Evolutionary conservation across 2,888 invertebrate species (phyloP).

Genomic region (Spodoptera exigua): DNA sequence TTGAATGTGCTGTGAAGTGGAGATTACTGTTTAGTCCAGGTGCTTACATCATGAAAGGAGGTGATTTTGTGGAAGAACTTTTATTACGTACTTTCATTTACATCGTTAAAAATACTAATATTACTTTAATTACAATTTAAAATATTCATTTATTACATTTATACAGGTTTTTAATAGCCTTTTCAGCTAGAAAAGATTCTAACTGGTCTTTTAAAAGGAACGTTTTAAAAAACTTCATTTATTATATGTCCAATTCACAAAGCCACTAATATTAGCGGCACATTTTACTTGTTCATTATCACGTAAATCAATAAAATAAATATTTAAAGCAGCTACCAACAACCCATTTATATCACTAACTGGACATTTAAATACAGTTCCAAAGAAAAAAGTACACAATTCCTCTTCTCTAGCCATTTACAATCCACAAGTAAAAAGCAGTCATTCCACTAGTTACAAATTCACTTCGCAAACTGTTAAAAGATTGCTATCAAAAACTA

Average conservation of each 20-base stretch:
- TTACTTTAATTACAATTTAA: too few species aligned
- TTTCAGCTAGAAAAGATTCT: too few species aligned
- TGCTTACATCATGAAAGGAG: slow-evolving; percentile 4
- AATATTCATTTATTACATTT: too few species aligned
- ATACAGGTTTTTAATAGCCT: too few species aligned
- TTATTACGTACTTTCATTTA: neutral
- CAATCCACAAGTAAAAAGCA: slow-evolving; percentile 25
- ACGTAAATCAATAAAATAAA: neutral
- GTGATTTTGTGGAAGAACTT: slow-evolving; percentile 15
- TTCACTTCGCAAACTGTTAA: slow-evolving; percentile 40
- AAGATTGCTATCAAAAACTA: slow-evolving; percentile 53
- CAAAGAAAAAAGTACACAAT: slow-evolving; percentile 1
- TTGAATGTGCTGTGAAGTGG: slow-evolving; percentile 25
- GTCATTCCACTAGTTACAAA: slow-evolving; percentile 26
- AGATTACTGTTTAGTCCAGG: slow-evolving; percentile 11
- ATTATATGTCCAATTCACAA: too few species aligned
- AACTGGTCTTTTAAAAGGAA: too few species aligned
- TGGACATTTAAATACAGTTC: neutral
- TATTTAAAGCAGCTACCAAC: neutral
- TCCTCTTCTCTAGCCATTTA: slow-evolving; percentile 16
- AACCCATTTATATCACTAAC: neutral
- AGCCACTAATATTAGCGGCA: too few species aligned
- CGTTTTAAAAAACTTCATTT: too few species aligned
- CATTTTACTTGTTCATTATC: too few species aligned
- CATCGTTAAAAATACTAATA: too few species aligned